Evolutionary conservation across 2,888 invertebrate genomes (phyloP).

Genomic region (Melangyna quadrimaculata): DNA sequence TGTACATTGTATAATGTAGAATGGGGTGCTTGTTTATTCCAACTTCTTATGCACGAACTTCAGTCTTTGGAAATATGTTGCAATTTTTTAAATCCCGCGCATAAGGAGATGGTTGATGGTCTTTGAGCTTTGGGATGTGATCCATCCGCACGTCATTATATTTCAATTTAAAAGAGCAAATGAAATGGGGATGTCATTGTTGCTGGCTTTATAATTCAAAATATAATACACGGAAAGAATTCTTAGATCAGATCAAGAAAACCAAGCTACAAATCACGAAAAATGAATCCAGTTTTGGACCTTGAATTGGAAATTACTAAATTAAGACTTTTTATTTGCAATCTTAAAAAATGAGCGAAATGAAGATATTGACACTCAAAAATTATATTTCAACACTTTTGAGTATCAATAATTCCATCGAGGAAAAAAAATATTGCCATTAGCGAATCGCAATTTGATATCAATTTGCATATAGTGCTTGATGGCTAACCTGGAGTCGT

Average conservation of each 20-base stretch:
- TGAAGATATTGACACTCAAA: too few relatives aligned
- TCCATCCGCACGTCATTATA: conserved; percentile 60
- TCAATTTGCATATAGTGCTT: too few relatives aligned
- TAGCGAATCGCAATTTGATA: too few relatives aligned
- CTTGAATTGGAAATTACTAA: too few relatives aligned
- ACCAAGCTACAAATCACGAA: too few relatives aligned
- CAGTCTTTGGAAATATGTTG: conserved; percentile 63
- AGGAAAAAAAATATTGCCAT: too few relatives aligned
- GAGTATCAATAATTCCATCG: too few relatives aligned
- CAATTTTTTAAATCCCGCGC: conserved; percentile 58
- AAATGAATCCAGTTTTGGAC: too few relatives aligned
- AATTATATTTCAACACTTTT: neutral
- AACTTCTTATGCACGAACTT: conserved; percentile 52
- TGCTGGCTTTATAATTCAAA: neutral
- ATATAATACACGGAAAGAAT: neutral
- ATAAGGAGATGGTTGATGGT: neutral
- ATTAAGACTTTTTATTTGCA: too few relatives aligned
- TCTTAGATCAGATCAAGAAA: too few relatives aligned
- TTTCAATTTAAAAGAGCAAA: conserved; percentile 64
- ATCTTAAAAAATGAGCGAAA: too few relatives aligned
- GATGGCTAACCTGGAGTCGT: too few relatives aligned
- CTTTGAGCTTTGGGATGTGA: neutral
- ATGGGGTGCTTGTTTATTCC: conserved; percentile 30
- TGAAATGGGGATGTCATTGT: neutral
- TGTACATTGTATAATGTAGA: conserved; percentile 11